Base-by-base conservation (phyloP, 2,888 invertebrate species). In the Dastarcus helophoroides region DNA sequence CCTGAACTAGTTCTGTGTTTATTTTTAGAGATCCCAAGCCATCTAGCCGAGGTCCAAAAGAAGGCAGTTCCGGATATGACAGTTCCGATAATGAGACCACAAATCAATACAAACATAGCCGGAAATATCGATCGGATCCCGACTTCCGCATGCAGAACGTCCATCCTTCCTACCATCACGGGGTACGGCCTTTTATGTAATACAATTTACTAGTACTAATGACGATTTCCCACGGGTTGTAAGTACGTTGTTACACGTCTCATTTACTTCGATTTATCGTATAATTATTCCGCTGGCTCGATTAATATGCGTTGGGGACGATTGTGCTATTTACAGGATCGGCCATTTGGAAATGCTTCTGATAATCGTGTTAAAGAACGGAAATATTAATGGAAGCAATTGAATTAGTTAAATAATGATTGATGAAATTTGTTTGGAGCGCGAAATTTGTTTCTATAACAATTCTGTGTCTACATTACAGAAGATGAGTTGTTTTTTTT, bases 11-110 rank as follows among this genome's bases (percentile, higher is more conserved):
- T n/a, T n/a, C n/a, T n/a, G n/a, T 17, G n/a, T 34, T 33, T 3
- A 40, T 35, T 46, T 48, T 17, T 43, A 73, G 73, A 48, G 67
- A 66, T 38, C 68, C 68, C 32, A 65, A 73, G 43, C 63, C 68
- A 44, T 58, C 58, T 39, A 69, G 63, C 44, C 65, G 79, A 36
- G 79, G 79, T 3, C 69, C 75, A 35, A 69, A 83, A 27, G 88
- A 88, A 52, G 88, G 85, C 0, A 86, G 86, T n/a, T 88, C 88
- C 39, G 89, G 90, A 7, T 89, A 90, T 60, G 88, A 90, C 53
- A 89, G 88, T 48, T 89, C 88, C 37, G 89, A 90, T 60, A 79
- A 79, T 60, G 79, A 79, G 55, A 78, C 78, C 2, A 69, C 75
- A 13, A 67, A 71, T 40, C 69, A 71, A 44, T 73, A 73, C 54